These are phyloP conservation scores for Melierax canorus DNA, from an alignment of 2,113 vertebrate species.

Conservation along the genomic window DNA sequence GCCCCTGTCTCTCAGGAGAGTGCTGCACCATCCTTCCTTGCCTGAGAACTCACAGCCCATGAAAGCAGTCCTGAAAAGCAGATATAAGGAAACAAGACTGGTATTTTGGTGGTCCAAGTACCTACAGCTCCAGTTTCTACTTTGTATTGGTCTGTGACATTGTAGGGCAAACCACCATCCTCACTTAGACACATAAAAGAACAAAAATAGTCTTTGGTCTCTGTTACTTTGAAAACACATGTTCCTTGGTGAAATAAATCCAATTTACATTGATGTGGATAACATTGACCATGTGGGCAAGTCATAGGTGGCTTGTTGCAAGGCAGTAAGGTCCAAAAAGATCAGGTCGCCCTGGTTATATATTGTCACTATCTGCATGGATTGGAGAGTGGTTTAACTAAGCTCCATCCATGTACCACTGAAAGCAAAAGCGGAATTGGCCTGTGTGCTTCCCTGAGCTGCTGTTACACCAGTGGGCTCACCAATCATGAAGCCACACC, in stretches of 20 bases:
- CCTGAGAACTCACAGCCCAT: background rate
- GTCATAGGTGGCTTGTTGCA: background rate
- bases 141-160: background rate
- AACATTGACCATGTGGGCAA: fast-evolving
- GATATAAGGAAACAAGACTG: background rate
- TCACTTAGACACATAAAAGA: background rate
- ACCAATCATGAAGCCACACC: background rate
- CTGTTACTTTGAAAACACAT: background rate
- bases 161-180: background rate
- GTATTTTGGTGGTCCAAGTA: background rate
- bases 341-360: background rate
- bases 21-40: background rate
- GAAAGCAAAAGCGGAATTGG: background rate
- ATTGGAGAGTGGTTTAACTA: background rate
- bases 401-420: background rate
- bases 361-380: background rate
- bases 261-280: background rate
- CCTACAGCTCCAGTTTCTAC: background rate
- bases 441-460: background rate
- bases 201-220: background rate
- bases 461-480: background rate
- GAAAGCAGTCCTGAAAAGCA: background rate
- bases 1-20: background rate
- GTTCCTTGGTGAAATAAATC: background rate
- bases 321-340: background rate